Percentiles rank a stretch among this genome's conserved stretches.
Evolutionary conservation across 2,113 vertebrate species (phyloP).

Genomic region (Tenrec ecaudatus): DNA sequence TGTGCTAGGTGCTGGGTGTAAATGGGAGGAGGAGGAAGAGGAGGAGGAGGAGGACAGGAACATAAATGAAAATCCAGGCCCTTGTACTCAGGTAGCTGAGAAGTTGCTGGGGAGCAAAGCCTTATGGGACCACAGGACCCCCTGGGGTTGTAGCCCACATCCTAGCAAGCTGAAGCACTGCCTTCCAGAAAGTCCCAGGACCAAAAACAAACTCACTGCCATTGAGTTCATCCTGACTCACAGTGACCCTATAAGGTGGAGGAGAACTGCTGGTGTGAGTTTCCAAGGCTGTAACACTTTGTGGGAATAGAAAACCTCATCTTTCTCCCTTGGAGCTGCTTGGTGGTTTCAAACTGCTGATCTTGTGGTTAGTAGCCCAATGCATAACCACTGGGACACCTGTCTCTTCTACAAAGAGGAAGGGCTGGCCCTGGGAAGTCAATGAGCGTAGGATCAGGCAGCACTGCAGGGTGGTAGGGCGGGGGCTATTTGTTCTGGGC

Average conservation of each 20-base stretch:
- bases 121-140: fast-evolving
- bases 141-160: not conserved
- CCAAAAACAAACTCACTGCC: not conserved
- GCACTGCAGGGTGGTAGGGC: not conserved
- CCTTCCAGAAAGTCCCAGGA: not conserved
- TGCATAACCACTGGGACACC: too few relatives aligned
- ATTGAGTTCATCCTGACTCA: too few relatives aligned
- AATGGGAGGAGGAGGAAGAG: too few relatives aligned
- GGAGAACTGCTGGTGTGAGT: too few relatives aligned
- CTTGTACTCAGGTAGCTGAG: not conserved
- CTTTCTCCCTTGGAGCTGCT: too few relatives aligned
- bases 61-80: not conserved
- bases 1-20: not conserved
- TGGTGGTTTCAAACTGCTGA: too few relatives aligned
- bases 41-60: not conserved
- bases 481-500: too few relatives aligned
- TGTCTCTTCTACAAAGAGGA: not conserved
- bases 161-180: not conserved
- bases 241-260: too few relatives aligned
- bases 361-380: too few relatives aligned
- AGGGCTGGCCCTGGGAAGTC: not conserved
- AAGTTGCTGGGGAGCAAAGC: not conserved
- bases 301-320: too few relatives aligned
- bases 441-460: not conserved
- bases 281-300: too few relatives aligned